Evolutionary conservation across 1,140 invertebrate genomes (phyloP).

Genomic region (Aethina tumida): DNA sequence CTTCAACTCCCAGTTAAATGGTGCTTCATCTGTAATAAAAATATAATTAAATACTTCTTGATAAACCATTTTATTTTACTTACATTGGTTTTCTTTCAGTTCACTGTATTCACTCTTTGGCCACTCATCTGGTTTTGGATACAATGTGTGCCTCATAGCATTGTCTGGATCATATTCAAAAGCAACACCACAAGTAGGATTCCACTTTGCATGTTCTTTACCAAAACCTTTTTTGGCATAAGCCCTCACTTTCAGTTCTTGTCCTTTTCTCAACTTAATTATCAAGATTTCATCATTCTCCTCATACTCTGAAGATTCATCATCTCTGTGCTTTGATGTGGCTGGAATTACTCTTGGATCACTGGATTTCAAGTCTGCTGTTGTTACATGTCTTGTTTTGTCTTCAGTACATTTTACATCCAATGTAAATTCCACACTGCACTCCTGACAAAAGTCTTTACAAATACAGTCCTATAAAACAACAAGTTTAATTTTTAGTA

Average conservation of each 20-base stretch:
- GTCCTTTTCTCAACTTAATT: slow-evolving; percentile 95
- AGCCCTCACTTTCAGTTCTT: slow-evolving; percentile 90
- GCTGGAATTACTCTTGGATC: slow-evolving; percentile 88
- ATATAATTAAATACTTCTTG: slow-evolving; percentile 9
- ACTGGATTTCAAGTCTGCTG: slow-evolving; percentile 86
- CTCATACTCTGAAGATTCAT: slow-evolving; percentile 86
- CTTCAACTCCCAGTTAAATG: slow-evolving; percentile 86
- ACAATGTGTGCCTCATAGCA: slow-evolving; percentile 89
- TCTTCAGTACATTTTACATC: slow-evolving; percentile 94
- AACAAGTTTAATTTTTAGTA: slow-evolving; percentile 3
- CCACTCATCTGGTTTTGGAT: slow-evolving; percentile 98
- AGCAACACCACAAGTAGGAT: slow-evolving; percentile 93
- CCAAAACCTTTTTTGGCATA: slow-evolving; percentile 96
- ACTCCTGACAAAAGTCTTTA: slow-evolving; percentile 93
- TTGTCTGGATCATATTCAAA: slow-evolving; percentile 99
- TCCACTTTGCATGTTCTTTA: slow-evolving; percentile 99
- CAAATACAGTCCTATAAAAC: slow-evolving; percentile 81
- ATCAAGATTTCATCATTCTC: slow-evolving; percentile 95
- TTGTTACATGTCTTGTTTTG: slow-evolving; percentile 90
- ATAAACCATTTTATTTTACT: slow-evolving; percentile 28
- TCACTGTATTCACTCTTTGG: slow-evolving; percentile 96
- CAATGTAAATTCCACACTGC: slow-evolving; percentile 95
- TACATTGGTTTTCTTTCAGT: slow-evolving; percentile 85
- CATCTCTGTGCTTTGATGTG: slow-evolving; percentile 81
- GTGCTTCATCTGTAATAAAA: slow-evolving; percentile 67